Base-by-base conservation (phyloP, 1,140 invertebrate species). In the Drosophila repleta region DNA sequence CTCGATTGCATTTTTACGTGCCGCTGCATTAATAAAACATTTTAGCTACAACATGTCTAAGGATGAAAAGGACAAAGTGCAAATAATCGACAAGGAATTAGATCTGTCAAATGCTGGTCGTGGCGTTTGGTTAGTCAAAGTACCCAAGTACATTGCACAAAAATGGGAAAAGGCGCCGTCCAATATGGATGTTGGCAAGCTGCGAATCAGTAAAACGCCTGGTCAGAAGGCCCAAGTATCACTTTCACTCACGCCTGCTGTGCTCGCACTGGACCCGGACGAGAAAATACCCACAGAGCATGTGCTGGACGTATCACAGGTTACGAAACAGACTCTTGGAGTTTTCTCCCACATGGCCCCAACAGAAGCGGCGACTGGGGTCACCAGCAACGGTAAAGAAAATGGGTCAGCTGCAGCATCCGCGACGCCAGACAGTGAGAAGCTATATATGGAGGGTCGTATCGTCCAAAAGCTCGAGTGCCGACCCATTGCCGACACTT, bases 61-160 rank as follows among this genome's bases (percentile, higher is more conserved):
- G 39, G 90, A 91, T 49, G 90, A 91, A 0, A 90, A 90, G 46
- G 89, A 88, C 0, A 88, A 84, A 32, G 70, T 71, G 6, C 83
- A 85, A 67, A 88, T 91, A 7, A 90, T 91, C 48, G 95, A 96
- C 91, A 93, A 94, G 76, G 94, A 97, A 85, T 93, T 98, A 68
- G 97, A 98, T 93, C 93, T 97, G 20, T 95, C 95, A n/a, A 97
- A 97, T 91, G 96, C 96, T 26, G 95, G 94, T 7, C 93, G 97
- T 78, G 97, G 97, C 37, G 96, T 99, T 7, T 99, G 98, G 98
- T 93, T 99, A 8, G 98, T 99, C 0, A 99, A 99, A 93, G 97
- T 98, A 20, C 98, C 98, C 3, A 99, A 99, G 93, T 99, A 98
- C 93, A 96, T 99, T 74, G 96, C 97, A 2, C 96, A 77, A 93